phyloP scores from a whole-genome alignment of 2,113 vertebrate genomes.

The Ceyx cyanopectus region DNA sequence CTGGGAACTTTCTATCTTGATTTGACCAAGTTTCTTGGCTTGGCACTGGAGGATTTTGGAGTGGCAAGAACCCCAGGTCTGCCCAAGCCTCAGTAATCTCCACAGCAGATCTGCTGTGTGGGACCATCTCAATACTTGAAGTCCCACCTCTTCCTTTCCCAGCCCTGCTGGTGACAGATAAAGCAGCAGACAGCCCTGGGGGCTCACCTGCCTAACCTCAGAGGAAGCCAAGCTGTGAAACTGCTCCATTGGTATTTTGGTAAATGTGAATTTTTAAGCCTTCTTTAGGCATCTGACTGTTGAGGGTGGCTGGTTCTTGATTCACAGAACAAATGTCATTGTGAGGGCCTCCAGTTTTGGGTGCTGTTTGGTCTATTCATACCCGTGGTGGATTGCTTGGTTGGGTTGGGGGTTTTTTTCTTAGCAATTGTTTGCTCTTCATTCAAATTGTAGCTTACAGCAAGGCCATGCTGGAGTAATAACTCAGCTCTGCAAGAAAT shows the following conservation, averaged over 20 bases:
- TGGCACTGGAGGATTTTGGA: not conserved
- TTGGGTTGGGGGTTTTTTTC: not conserved
- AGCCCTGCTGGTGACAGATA: not conserved
- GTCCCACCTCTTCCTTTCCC: not conserved
- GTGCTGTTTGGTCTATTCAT: not conserved
- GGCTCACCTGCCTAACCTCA: accelerated
- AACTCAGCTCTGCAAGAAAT: not conserved
- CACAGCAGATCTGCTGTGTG: not conserved
- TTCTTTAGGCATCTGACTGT: not conserved
- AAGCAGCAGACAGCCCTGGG: not conserved
- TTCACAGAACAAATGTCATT: not conserved
- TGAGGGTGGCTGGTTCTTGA: not conserved
- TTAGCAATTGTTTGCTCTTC: not conserved
- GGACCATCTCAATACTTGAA: not conserved
- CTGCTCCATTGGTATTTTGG: not conserved
- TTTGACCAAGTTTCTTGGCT: not conserved
- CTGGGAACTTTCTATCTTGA: not conserved
- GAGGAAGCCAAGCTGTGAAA: not conserved
- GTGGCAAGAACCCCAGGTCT: not conserved
- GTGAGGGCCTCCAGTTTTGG: not conserved
- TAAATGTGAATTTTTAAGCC: not conserved
- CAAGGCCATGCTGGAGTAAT: not conserved
- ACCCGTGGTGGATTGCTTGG: not conserved
- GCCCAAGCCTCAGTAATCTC: not conserved
- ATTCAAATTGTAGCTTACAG: not conserved